Percentiles rank a stretch among this genome's conserved stretches.
Evolutionary conservation across 2,888 invertebrate species (phyloP).

Genomic region (Choristoneura rosaceana): DNA sequence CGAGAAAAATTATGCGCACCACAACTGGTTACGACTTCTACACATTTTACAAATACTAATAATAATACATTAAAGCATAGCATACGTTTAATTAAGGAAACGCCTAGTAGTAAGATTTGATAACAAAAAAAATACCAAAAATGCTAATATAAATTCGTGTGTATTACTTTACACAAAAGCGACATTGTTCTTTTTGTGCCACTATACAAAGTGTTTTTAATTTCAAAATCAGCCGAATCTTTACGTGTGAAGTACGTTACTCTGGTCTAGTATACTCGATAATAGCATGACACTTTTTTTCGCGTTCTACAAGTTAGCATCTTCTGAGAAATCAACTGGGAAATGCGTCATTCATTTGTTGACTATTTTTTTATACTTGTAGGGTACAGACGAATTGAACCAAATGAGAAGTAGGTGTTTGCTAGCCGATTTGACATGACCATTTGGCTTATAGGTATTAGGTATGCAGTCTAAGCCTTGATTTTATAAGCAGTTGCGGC

Average conservation of each 20-base stretch:
- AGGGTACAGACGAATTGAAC: too few species aligned
- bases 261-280: too few species aligned
- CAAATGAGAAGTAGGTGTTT: too few species aligned
- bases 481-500: too few species aligned
- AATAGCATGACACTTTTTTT: too few species aligned
- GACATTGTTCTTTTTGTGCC: not conserved
- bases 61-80: not conserved
- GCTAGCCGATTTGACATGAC: too few species aligned
- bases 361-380: too few species aligned
- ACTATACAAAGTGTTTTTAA: not conserved
- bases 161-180: not conserved
- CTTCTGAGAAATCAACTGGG: too few species aligned
- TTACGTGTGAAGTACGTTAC: not conserved
- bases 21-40: not conserved
- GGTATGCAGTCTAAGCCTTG: too few species aligned
- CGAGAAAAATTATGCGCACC: not conserved
- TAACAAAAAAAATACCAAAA: not conserved
- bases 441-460: too few species aligned
- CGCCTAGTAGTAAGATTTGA: not conserved
- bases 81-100: not conserved
- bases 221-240: not conserved
- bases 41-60: constrained; percentile 6
- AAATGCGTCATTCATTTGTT: too few species aligned
- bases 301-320: too few species aligned
- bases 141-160: not conserved